Conservation (phyloP, 2,797 vertebrate genomes). For the Lophotriccus pileatus region DNA sequence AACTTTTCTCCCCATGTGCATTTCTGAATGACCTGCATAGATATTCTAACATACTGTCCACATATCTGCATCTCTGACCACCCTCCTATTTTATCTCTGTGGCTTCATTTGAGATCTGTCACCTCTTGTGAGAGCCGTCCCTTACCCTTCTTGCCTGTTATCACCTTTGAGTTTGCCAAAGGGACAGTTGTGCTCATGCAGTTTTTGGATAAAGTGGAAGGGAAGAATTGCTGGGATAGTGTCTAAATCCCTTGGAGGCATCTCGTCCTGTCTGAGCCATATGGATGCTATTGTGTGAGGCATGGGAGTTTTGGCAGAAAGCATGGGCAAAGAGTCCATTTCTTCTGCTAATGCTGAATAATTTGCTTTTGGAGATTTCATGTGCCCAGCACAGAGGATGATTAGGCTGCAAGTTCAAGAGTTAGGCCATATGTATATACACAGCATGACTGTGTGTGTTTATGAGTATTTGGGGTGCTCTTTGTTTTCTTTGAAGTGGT, state of each 20-base stretch:
- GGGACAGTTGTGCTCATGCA: background rate
- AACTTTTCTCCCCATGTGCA: background rate
- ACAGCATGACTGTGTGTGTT: background rate
- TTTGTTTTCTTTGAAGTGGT: background rate
- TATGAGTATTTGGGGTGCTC: background rate
- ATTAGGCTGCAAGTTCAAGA: background rate
- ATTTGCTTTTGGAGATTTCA: background rate
- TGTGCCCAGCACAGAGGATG: background rate
- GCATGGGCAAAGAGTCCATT: rapidly evolving
- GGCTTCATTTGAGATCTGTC: background rate
- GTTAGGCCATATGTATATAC: background rate
- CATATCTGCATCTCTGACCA: background rate
- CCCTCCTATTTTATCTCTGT: background rate
- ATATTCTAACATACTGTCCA: background rate
- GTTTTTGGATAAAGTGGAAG: background rate
- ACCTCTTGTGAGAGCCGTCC: background rate
- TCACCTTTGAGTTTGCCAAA: background rate
- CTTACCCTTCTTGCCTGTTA: background rate
- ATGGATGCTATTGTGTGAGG: background rate
- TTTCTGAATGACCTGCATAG: background rate
- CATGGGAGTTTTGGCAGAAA: background rate
- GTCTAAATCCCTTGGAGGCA: background rate
- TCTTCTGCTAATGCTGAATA: background rate
- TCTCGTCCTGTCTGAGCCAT: background rate
- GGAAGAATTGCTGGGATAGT: background rate